Evolutionary conservation across 1,140 invertebrate genomes (phyloP).

Genomic region (Elymnias hypermnestra): DNA sequence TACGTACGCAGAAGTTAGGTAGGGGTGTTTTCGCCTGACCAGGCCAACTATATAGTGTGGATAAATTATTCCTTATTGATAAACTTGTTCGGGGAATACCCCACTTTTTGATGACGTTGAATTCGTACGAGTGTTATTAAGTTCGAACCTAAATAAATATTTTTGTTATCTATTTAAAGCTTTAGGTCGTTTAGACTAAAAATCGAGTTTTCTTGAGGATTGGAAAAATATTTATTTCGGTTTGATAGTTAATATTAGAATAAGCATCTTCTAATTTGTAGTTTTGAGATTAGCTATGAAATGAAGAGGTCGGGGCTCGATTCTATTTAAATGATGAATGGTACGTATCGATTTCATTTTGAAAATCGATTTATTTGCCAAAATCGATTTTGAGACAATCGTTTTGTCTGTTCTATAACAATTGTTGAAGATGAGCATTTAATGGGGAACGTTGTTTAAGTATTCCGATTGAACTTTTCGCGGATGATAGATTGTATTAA

Average conservation of each 20-base stretch:
- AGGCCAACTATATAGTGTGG: constrained; percentile 10
- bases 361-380: too few species aligned
- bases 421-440: not conserved
- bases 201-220: not conserved
- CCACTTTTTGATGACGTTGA: not conserved
- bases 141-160: not conserved
- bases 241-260: not conserved
- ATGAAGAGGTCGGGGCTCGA: not conserved
- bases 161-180: not conserved
- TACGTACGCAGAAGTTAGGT: not conserved
- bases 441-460: constrained; percentile 6
- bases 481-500: constrained; percentile 7
- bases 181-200: not conserved
- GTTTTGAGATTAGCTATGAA: not conserved
- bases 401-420: not conserved
- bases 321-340: too few species aligned
- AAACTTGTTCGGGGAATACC: constrained; percentile 4
- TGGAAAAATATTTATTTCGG: not conserved
- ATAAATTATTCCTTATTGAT: constrained; percentile 14
- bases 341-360: too few species aligned
- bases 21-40: constrained; percentile 14
- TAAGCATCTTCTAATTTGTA: not conserved
- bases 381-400: too few species aligned
- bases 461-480: constrained; percentile 10
- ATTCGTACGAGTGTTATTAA: not conserved